These are phyloP conservation scores for Oreochromis grahami DNA, from an alignment of 2,797 vertebrate species.

Conservation along the genomic window DNA sequence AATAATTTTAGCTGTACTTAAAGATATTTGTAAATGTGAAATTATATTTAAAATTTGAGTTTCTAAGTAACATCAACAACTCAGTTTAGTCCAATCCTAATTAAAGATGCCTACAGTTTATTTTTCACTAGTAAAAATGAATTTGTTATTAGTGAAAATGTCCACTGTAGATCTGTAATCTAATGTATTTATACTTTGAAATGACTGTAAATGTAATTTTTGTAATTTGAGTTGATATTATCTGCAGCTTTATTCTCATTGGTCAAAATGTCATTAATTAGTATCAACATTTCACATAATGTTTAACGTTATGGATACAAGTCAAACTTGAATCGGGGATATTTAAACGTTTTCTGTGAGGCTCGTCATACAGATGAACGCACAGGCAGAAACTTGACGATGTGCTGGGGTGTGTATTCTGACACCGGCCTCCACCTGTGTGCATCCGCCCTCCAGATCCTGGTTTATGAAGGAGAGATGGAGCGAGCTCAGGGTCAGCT, in stretches of 20 bases:
- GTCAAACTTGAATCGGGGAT: background rate
- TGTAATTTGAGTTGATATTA: background rate
- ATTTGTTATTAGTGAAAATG: background rate
- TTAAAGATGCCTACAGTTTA: background rate
- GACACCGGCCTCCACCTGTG: background rate
- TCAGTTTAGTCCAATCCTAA: background rate
- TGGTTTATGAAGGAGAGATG: conserved; percentile 88
- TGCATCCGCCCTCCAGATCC: conserved; percentile 70
- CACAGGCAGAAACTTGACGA: accelerated
- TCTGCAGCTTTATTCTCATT: background rate
- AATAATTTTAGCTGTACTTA: background rate
- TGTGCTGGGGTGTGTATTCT: background rate
- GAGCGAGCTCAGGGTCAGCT: conserved; percentile 87
- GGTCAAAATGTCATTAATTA: background rate
- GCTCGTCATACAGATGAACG: background rate
- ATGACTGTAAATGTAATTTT: background rate
- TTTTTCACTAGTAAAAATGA: background rate
- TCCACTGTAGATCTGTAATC: background rate
- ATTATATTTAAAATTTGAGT: background rate
- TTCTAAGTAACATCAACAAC: accelerated
- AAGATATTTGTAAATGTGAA: background rate
- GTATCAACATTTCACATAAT: background rate
- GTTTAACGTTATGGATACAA: background rate
- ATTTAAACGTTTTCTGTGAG: accelerated
- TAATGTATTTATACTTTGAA: background rate